Percentiles rank a stretch among this genome's conserved stretches.
Conservation (phyloP, 2,797 vertebrate genomes). For the Erpetoichthys calabaricus region DNA sequence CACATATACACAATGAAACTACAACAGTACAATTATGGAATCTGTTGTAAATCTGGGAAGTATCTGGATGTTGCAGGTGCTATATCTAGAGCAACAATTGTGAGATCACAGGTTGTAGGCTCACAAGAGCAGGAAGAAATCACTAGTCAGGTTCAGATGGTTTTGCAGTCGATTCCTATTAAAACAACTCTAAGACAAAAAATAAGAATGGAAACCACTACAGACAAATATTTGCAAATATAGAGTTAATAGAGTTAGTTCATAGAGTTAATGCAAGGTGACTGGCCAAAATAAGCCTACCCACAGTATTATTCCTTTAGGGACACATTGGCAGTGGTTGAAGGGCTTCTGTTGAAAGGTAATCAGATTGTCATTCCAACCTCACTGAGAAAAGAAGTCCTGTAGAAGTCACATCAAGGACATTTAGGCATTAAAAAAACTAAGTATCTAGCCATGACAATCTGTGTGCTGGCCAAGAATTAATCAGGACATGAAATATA, state of each 20-base stretch:
- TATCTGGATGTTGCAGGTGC: constrained; percentile 4
- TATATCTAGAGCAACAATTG: constrained; percentile 4
- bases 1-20: constrained; percentile 4
- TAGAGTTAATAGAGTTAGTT: too few species aligned
- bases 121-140: constrained; percentile 1
- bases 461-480: constrained; percentile 10
- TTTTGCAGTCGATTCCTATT: not conserved
- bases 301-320: not conserved
- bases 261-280: not conserved
- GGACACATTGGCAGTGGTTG: not conserved
- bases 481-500: constrained; percentile 9
- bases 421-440: constrained; percentile 9
- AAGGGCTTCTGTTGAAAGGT: not conserved
- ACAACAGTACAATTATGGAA: constrained; percentile 1
- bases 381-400: constrained; percentile 1
- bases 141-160: constrained; percentile 4
- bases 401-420: constrained; percentile 3
- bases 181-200: not conserved
- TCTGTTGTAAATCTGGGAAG: constrained; percentile 1
- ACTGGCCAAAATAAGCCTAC: not conserved
- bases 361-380: not conserved
- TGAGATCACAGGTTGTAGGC: constrained; percentile 3
- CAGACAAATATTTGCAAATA: constrained; percentile 8
- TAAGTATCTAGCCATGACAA: constrained; percentile 1
- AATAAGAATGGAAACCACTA: not conserved